These are phyloP conservation scores for Mesitornis unicolor DNA, from an alignment of 2,113 vertebrate species.

Conservation along the genomic window DNA sequence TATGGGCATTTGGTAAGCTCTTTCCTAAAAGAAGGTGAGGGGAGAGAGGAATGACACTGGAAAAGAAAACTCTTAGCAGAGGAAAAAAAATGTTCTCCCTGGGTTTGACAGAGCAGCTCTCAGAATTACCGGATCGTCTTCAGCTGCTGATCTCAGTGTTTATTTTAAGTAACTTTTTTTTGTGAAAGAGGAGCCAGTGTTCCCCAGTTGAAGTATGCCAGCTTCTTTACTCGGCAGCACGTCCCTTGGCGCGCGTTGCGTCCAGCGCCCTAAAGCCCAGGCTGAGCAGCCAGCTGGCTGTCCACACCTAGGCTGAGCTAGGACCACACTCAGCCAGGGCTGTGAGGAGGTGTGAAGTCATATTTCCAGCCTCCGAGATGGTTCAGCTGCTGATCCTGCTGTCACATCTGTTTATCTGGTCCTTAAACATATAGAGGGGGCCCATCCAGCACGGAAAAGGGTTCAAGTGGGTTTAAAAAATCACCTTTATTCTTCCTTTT, in stretches of 20 bases:
- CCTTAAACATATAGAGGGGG: background rate
- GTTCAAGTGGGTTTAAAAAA: background rate
- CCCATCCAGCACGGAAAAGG: background rate
- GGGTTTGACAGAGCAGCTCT: background rate
- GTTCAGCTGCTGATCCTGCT: background rate
- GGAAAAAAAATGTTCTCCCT: background rate
- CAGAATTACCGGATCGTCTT: background rate
- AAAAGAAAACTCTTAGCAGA: background rate
- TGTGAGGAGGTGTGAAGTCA: background rate
- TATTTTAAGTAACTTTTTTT: slow-evolving; percentile 17
- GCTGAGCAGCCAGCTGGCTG: background rate
- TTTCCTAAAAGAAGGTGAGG: background rate
- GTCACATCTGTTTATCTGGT: background rate
- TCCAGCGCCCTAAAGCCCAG: background rate
- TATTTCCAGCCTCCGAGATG: background rate
- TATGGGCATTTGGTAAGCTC: background rate
- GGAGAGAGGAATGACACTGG: background rate
- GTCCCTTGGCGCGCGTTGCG: background rate
- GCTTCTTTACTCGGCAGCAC: background rate
- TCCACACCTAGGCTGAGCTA: background rate
- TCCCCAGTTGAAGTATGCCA: background rate
- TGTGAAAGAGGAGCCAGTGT: background rate
- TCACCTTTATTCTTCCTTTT: background rate
- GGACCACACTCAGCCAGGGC: background rate
- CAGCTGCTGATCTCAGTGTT: slow-evolving; percentile 18